phyloP scores from a whole-genome alignment of 2,888 invertebrate genomes.

The Lysandra bellargus region DNA sequence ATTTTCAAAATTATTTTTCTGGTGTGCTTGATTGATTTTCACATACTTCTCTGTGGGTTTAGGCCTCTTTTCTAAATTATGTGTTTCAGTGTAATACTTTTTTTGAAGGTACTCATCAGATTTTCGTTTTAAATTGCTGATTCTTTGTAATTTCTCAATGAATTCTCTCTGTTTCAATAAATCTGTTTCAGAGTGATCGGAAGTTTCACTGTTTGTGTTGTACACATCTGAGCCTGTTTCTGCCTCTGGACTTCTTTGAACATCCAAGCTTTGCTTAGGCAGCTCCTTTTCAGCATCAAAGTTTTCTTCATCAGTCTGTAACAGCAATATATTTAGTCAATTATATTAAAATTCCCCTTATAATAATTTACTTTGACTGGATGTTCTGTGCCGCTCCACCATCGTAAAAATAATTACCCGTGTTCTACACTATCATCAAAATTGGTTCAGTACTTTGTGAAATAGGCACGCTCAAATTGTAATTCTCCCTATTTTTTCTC shows the following conservation, averaged over 20 bases:
- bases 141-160: slow-evolving; percentile 69
- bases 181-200: slow-evolving; percentile 59
- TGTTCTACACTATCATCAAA: no score
- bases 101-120: slow-evolving; percentile 73
- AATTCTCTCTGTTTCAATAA: slow-evolving; percentile 68
- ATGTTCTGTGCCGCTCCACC: no score
- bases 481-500: no score
- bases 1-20: slow-evolving; percentile 59
- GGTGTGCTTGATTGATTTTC: slow-evolving; percentile 54
- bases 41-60: slow-evolving; percentile 67
- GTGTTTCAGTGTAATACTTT: slow-evolving; percentile 64
- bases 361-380: no score
- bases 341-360: no score
- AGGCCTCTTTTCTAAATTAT: slow-evolving; percentile 66
- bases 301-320: slow-evolving; percentile 70
- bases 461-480: no score
- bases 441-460: no score
- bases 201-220: slow-evolving; percentile 55
- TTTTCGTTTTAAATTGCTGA: slow-evolving; percentile 72
- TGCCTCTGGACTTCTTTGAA: slow-evolving; percentile 57
- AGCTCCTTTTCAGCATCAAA: slow-evolving; percentile 62
- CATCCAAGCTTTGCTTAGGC: slow-evolving; percentile 56
- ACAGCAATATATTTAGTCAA: slow-evolving; percentile 31
- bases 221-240: slow-evolving; percentile 63
- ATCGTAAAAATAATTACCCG: no score